Evolutionary conservation across 2,797 vertebrate genomes (phyloP).

Genomic region (Darevskia nairensis): DNA sequence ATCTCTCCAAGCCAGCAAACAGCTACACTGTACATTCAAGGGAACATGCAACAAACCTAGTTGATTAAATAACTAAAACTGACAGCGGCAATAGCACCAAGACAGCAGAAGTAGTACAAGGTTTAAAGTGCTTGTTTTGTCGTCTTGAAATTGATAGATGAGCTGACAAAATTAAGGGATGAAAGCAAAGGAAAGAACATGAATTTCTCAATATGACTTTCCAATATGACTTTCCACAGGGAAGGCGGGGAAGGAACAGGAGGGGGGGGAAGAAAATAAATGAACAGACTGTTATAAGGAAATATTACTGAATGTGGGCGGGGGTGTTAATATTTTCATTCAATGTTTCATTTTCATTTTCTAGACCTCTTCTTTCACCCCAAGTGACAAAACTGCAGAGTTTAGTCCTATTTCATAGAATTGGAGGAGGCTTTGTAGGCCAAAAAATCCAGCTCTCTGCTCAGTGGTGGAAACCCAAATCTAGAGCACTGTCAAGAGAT

Average conservation of each 20-base stretch:
- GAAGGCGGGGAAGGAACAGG: background rate
- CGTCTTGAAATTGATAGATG: conserved; percentile 24
- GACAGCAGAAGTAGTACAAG: background rate
- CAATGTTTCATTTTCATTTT: too few species aligned
- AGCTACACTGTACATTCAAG: background rate
- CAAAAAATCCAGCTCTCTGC: too few species aligned
- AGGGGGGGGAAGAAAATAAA: too few species aligned
- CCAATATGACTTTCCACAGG: background rate
- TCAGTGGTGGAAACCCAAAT: too few species aligned
- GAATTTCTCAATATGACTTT: background rate
- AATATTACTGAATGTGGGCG: background rate
- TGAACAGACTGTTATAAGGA: background rate
- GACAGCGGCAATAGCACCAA: background rate
- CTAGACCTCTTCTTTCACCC: too few species aligned
- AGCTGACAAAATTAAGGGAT: conserved; percentile 20
- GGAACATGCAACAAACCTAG: conserved; percentile 15
- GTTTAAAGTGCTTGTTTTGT: conserved; percentile 19
- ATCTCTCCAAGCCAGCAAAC: background rate
- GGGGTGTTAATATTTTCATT: too few species aligned
- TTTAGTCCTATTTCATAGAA: too few species aligned
- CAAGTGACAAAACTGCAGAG: too few species aligned
- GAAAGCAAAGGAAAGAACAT: background rate
- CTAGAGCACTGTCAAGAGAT: too few species aligned
- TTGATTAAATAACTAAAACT: conserved; percentile 29
- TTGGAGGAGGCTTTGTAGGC: too few species aligned